Evolutionary conservation across 64 coral and sea anemone species (phyloP), one percentile per base, ranked within the genome.

Genomic region (Pachyseris speciosa): DNA sequence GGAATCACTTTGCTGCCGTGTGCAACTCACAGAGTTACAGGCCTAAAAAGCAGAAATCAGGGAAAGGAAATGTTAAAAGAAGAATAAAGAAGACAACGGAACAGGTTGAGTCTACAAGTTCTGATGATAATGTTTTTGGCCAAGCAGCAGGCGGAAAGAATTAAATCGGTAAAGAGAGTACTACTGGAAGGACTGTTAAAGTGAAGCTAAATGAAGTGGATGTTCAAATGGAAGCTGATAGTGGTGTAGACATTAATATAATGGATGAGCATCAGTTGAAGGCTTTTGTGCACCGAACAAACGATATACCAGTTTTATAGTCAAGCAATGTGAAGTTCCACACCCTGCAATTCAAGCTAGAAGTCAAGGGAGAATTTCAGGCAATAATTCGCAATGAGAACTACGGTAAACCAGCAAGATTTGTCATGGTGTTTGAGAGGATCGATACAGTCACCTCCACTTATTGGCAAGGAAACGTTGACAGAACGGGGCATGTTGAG

Each of bases 211-310:
- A n/a, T n/a, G n/a, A n/a, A n/a, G n/a, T n/a, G n/a, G n/a, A n/a
- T n/a, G n/a, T n/a, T n/a, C n/a, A n/a, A n/a, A n/a, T n/a, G n/a
- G n/a, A n/a, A n/a, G n/a, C n/a, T n/a, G n/a, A n/a, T n/a, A n/a
- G n/a, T n/a, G n/a, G 85, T 11, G 76, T 64, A 20, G 87, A 90
- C 63, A 84, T 94, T 27, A 94, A 79, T 32, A 41, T 88, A 20
- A 88, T 87, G 84, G 73, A 80, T 50, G 67, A 94, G 72, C 78
- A 94, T 10, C 91, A 94, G n/a, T 94, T 87, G 16, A 94, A 94
- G 67, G 84, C 73, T 13, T 69, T 83, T 25, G 12, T 52, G 11
- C 60, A 74, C 10, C 42, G 77, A 28, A 52, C 51, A 20, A n/a
- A 57, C 20, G 52, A 73, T 1, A 40, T 31, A 49, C 33, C 30